phyloP scores from a whole-genome alignment of 2,888 invertebrate genomes.

The Reticulitermes lucifugus region DNA sequence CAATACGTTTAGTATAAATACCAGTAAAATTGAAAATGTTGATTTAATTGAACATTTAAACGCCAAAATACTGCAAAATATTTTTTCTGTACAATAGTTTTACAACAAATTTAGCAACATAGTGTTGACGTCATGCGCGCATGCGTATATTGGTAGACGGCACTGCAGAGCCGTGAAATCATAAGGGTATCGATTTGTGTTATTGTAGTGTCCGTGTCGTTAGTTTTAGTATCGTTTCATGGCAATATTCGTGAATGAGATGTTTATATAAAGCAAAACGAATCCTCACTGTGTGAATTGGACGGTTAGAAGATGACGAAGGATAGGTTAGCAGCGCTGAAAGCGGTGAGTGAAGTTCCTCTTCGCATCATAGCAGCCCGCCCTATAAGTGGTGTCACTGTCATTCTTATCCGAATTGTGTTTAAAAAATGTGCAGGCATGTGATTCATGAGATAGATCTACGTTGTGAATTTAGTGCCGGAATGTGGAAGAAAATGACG shows the following conservation, averaged over 20 bases:
- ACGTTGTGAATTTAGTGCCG: neutral
- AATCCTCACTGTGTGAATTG: conserved; percentile 75
- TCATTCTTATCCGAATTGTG: neutral
- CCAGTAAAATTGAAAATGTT: neutral
- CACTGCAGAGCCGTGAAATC: conserved; percentile 73
- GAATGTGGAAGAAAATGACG: too few relatives aligned
- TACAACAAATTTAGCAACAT: conserved; percentile 31
- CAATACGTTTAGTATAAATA: neutral
- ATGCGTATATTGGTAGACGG: conserved; percentile 63
- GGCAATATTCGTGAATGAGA: conserved; percentile 85
- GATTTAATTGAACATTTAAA: neutral
- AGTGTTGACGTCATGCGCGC: conserved; percentile 63
- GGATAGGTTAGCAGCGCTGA: conserved; percentile 96
- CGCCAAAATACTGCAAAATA: neutral
- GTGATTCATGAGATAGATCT: neutral
- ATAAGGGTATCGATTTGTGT: conserved; percentile 84
- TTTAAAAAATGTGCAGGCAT: neutral
- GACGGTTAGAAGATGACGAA: conserved; percentile 85
- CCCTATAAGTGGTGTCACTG: neutral
- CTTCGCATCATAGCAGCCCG: too few relatives aligned
- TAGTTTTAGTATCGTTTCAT: conserved; percentile 78
- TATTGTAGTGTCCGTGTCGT: conserved; percentile 78
- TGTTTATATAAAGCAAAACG: conserved; percentile 76
- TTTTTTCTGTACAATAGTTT: neutral
- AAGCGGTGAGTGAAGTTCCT: conserved; percentile 87